A percentile compares a stretch with the other conserved stretches of the same genome.
Conservation (phyloP, 2,113 vertebrate species). For the Carassius auratus region DNA sequence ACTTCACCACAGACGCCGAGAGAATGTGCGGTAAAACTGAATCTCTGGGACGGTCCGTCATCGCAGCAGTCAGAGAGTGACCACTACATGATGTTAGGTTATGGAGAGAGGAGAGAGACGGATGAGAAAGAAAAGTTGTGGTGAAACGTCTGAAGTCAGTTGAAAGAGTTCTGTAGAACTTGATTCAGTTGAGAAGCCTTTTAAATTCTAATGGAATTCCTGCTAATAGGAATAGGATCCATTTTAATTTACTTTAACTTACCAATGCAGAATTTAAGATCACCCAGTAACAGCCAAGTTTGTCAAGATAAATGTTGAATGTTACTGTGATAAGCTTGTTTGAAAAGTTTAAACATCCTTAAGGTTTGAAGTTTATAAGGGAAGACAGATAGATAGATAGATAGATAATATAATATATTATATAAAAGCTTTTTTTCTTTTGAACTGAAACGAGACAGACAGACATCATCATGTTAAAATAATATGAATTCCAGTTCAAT, state of each 20-base stretch:
- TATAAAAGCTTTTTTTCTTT: neutral
- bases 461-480: neutral
- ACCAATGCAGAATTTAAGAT: neutral
- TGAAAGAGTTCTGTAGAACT: constrained; percentile 31
- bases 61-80: constrained; percentile 46
- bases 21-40: constrained; percentile 20
- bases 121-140: constrained; percentile 36
- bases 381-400: neutral
- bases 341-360: neutral
- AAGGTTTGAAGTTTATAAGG: neutral
- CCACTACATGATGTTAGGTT: constrained; percentile 35
- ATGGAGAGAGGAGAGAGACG: constrained; percentile 23
- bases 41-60: constrained; percentile 56
- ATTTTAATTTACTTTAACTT: neutral
- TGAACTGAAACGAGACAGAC: neutral
- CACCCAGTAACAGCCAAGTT: neutral
- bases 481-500: too few species aligned
- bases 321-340: neutral
- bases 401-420: neutral
- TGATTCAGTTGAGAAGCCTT: neutral
- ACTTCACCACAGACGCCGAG: constrained; percentile 25
- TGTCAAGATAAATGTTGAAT: neutral
- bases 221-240: neutral
- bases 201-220: constrained; percentile 9
- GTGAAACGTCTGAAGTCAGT: constrained; percentile 27